phyloP scores from a whole-genome alignment of 2,797 vertebrate genomes.

The Hypotaenidia okinawae region DNA sequence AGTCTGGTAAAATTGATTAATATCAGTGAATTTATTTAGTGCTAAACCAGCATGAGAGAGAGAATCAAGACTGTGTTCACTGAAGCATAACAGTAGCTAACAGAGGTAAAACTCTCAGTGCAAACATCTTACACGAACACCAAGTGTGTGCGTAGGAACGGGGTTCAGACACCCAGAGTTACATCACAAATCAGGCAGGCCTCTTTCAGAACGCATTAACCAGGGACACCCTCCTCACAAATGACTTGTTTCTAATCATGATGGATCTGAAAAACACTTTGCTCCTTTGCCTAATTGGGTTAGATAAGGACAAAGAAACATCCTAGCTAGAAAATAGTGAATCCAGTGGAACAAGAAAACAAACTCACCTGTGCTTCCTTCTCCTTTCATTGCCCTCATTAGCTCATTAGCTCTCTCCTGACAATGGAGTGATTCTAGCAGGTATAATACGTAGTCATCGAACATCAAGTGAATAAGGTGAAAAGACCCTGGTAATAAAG shows the following conservation, averaged over 20 bases:
- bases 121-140: not conserved
- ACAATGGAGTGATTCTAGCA: constrained; percentile 97
- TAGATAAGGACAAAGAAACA: not conserved
- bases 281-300: not conserved
- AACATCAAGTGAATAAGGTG: constrained; percentile 99
- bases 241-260: not conserved
- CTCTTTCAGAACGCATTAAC: not conserved
- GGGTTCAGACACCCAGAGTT: not conserved
- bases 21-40: not conserved
- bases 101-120: not conserved
- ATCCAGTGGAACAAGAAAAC: not conserved
- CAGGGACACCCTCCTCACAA: not conserved
- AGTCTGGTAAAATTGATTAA: not conserved
- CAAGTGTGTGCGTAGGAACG: not conserved
- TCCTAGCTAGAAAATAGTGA: not conserved
- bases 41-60: not conserved
- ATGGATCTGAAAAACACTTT: not conserved
- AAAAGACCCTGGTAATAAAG: constrained; percentile 88
- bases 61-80: not conserved
- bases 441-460: constrained; percentile 97
- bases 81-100: not conserved
- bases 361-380: constrained; percentile 88
- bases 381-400: constrained; percentile 96
- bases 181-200: not conserved
- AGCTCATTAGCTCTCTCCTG: constrained; percentile 97